phyloP scores from a whole-genome alignment of 2,113 vertebrate species.

The Archilochus colubris region DNA sequence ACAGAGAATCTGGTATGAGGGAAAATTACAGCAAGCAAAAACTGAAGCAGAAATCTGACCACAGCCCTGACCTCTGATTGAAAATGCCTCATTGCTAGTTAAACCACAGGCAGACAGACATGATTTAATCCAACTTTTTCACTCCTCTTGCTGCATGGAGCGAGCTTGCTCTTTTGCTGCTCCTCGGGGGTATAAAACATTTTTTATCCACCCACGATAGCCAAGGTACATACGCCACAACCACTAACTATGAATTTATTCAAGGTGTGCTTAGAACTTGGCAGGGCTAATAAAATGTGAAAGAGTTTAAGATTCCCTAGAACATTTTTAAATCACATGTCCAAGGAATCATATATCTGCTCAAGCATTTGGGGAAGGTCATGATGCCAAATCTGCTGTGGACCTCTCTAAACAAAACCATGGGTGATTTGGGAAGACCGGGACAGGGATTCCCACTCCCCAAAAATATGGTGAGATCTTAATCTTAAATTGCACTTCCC shows the following conservation, averaged over 20 bases:
- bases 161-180: background rate
- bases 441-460: background rate
- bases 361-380: background rate
- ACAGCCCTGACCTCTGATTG: slow-evolving; percentile 68
- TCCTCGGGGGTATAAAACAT: slow-evolving; percentile 14
- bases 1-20: slow-evolving; percentile 55
- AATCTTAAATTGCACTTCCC: background rate
- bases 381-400: background rate
- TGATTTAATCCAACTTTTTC: slow-evolving; percentile 69
- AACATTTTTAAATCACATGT: slow-evolving; percentile 25
- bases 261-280: slow-evolving; percentile 45
- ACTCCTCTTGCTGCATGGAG: background rate
- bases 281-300: slow-evolving; percentile 2
- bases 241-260: slow-evolving; percentile 53
- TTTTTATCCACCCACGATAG: slow-evolving; percentile 42
- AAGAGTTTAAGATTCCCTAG: slow-evolving; percentile 26
- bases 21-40: slow-evolving; percentile 62
- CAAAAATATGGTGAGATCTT: background rate
- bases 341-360: background rate
- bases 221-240: slow-evolving; percentile 30
- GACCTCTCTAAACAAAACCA: background rate
- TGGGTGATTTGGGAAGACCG: fast-evolving
- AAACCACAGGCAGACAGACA: slow-evolving; percentile 69
- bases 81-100: slow-evolving; percentile 67
- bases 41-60: slow-evolving; percentile 64